phyloP scores from a whole-genome alignment of 1,140 invertebrate species.

The Drosophila busckii region DNA sequence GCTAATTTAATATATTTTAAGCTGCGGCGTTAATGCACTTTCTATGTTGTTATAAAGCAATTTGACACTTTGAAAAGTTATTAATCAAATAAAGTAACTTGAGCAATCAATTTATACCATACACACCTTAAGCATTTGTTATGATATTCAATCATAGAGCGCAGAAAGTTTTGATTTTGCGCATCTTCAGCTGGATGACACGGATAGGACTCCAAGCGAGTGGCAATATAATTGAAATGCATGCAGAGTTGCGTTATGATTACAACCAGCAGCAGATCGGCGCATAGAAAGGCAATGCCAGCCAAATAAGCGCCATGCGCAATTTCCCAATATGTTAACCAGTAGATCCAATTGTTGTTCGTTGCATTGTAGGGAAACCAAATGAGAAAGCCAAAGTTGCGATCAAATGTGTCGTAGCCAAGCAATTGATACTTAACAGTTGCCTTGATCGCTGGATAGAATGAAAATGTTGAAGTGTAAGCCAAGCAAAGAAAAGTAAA shows the following conservation, averaged over 20 bases:
- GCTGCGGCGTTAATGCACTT: no score
- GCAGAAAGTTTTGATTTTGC: slow-evolving; percentile 47
- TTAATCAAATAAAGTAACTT: no score
- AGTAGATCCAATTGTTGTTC: slow-evolving; percentile 43
- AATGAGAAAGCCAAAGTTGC: slow-evolving; percentile 64
- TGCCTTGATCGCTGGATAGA: slow-evolving; percentile 64
- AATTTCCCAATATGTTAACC: slow-evolving; percentile 61
- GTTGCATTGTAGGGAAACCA: slow-evolving; percentile 72
- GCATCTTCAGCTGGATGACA: slow-evolving; percentile 15
- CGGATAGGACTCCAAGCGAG: slow-evolving; percentile 41
- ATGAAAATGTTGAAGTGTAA: slow-evolving; percentile 57
- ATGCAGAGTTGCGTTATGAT: slow-evolving; percentile 71
- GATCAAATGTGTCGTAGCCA: slow-evolving; percentile 56
- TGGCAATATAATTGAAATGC: slow-evolving; percentile 64
- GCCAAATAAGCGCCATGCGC: slow-evolving; percentile 68
- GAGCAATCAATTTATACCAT: neutral
- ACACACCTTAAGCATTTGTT: slow-evolving; percentile 61
- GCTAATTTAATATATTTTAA: no score
- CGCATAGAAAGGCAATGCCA: slow-evolving; percentile 68
- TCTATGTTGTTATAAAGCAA: no score
- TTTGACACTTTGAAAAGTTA: no score
- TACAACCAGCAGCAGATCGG: slow-evolving; percentile 60
- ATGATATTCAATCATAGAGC: slow-evolving; percentile 52
- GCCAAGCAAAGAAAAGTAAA: slow-evolving; percentile 59
- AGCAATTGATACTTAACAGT: slow-evolving; percentile 53